A percentile compares a stretch with the other conserved stretches of the same genome.
Evolutionary conservation across 2,888 invertebrate species (phyloP).

Genomic region (Torymus auratus): DNA sequence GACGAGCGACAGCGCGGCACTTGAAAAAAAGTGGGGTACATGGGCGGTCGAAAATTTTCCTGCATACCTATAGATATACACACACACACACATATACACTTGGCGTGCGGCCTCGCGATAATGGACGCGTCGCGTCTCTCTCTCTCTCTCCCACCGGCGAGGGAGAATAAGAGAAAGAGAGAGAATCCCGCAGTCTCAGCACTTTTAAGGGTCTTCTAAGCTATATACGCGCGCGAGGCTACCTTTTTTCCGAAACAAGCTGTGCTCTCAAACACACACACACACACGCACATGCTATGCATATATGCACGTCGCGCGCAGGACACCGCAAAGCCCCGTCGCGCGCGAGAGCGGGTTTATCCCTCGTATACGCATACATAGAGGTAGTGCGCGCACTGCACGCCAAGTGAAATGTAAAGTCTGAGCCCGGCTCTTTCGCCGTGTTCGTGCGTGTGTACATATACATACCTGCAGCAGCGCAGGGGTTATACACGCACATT

Average conservation of each 20-base stretch:
- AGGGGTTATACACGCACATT: background rate
- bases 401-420: conserved; percentile 37
- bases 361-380: conserved; percentile 1
- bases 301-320: background rate
- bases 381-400: background rate
- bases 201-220: conserved; percentile 48
- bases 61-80: no score
- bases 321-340: conserved; percentile 26
- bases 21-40: no score
- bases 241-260: background rate
- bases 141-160: background rate
- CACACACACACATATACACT: no score
- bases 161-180: background rate
- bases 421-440: conserved; percentile 4
- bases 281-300: background rate
- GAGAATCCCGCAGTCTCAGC: conserved; percentile 9
- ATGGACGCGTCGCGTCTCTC: background rate
- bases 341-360: conserved; percentile 16
- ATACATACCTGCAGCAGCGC: background rate
- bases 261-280: conserved; percentile 7
- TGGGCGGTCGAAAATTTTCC: no score
- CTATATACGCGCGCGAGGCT: background rate
- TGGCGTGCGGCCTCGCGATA: no score
- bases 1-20: no score
- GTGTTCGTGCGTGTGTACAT: background rate